These are phyloP conservation scores for Manacus vitellinus DNA, from an alignment of 2,113 vertebrate species.

Conservation along the genomic window DNA sequence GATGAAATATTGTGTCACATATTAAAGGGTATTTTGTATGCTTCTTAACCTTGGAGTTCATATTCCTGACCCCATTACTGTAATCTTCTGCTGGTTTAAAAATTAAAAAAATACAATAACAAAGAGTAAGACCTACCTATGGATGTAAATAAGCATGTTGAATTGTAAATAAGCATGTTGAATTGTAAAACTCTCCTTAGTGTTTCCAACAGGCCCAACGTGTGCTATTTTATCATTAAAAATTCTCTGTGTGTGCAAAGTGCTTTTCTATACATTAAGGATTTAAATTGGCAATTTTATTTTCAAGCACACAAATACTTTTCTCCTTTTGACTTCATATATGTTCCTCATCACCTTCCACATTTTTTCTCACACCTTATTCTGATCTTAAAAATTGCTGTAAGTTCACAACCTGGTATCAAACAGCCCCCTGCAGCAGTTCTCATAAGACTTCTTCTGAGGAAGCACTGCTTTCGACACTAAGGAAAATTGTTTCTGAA, in stretches of 20 bases:
- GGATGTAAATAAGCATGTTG: neutral
- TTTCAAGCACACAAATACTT: neutral
- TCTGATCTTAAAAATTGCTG: conserved; percentile 41
- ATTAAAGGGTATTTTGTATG: neutral
- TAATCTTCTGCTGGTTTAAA: neutral
- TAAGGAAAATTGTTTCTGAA: conserved; percentile 49
- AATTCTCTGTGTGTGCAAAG: neutral
- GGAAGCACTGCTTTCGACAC: conserved; percentile 50
- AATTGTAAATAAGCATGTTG: neutral
- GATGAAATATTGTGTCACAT: neutral
- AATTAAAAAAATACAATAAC: neutral
- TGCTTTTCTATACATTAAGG: neutral
- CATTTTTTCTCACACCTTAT: conserved; percentile 35
- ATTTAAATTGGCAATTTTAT: neutral
- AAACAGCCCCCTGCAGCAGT: conserved; percentile 51
- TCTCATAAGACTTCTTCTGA: conserved; percentile 55
- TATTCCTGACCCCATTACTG: neutral
- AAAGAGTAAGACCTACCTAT: neutral
- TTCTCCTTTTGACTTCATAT: neutral
- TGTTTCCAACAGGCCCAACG: neutral
- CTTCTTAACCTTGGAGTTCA: neutral
- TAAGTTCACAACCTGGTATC: conserved; percentile 57
- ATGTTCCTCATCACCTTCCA: neutral
- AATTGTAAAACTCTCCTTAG: neutral
- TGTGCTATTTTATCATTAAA: neutral